Percentiles rank a stretch among this genome's conserved stretches.
Evolutionary conservation across 2,113 vertebrate genomes (phyloP).

Genomic region (Clarias magur): DNA sequence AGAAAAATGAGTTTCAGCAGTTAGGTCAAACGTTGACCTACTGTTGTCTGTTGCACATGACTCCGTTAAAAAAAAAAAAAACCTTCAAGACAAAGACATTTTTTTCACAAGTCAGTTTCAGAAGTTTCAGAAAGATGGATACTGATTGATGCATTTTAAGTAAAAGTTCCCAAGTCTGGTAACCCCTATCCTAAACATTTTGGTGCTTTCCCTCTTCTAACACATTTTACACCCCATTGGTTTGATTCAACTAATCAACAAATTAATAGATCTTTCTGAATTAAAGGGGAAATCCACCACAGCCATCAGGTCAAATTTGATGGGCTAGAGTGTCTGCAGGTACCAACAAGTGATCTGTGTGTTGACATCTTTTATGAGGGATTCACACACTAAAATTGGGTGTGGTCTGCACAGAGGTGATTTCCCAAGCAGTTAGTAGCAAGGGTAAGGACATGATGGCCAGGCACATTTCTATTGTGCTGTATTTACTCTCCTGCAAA

Average conservation of each 20-base stretch:
- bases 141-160: not conserved
- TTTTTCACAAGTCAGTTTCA: not conserved
- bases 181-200: not conserved
- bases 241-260: not conserved
- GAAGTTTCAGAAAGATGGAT: not conserved
- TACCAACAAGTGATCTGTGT: too few relatives aligned
- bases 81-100: constrained; percentile 40
- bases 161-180: not conserved
- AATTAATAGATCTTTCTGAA: not conserved
- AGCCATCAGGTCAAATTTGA: too few relatives aligned
- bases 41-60: constrained; percentile 37
- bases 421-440: too few relatives aligned
- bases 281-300: not conserved
- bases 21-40: constrained; percentile 32
- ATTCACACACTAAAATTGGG: too few relatives aligned
- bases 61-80: constrained; percentile 19
- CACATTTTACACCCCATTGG: not conserved
- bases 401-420: too few relatives aligned
- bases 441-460: too few relatives aligned
- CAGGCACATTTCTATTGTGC: too few relatives aligned
- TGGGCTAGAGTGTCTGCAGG: too few relatives aligned
- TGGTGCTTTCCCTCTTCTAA: not conserved
- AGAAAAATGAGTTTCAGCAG: constrained; percentile 33
- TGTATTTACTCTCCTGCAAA: too few relatives aligned
- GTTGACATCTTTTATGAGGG: too few relatives aligned